Percentiles rank a stretch among this genome's conserved stretches.
Evolutionary conservation across 2,888 invertebrate genomes (phyloP).

Genomic region (Polydrusus pterygomalis): DNA sequence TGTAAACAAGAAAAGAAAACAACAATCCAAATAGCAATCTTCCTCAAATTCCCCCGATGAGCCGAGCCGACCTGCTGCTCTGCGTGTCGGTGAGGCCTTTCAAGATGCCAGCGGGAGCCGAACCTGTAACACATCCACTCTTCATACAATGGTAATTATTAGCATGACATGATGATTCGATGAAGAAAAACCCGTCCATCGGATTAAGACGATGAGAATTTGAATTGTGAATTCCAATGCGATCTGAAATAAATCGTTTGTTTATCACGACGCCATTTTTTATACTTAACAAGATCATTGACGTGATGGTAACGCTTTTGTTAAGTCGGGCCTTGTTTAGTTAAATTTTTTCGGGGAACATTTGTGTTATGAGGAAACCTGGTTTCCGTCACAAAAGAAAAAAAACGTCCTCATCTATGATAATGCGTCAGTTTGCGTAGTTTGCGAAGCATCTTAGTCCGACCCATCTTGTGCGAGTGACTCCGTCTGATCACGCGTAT

Average conservation of each 20-base stretch:
- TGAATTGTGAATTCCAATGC: slow-evolving; percentile 60
- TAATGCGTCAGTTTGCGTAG: too few relatives aligned
- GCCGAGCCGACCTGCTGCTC: slow-evolving; percentile 53
- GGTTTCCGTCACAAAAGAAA: too few relatives aligned
- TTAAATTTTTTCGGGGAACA: slow-evolving; percentile 4
- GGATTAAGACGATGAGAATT: slow-evolving; percentile 64
- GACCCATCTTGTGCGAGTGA: too few relatives aligned
- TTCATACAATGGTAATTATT: slow-evolving; percentile 66
- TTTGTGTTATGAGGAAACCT: too few relatives aligned
- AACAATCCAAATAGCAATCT: slow-evolving; percentile 56
- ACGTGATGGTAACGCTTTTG: slow-evolving; percentile 33
- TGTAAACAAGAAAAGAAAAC: slow-evolving; percentile 55
- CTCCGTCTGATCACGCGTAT: too few relatives aligned
- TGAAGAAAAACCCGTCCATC: slow-evolving; percentile 56
- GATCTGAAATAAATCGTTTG: slow-evolving; percentile 59
- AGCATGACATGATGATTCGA: slow-evolving; percentile 65
- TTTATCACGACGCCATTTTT: slow-evolving; percentile 62
- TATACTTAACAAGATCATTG: slow-evolving; percentile 57
- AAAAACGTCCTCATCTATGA: too few relatives aligned
- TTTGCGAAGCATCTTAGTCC: too few relatives aligned
- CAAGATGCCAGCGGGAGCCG: slow-evolving; percentile 66
- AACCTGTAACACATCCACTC: slow-evolving; percentile 64
- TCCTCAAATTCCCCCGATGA: slow-evolving; percentile 52
- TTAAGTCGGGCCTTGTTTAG: slow-evolving; percentile 26
- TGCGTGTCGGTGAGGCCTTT: slow-evolving; percentile 60